phyloP scores from a whole-genome alignment of 2,113 vertebrate genomes.

The Gavialis gangeticus region DNA sequence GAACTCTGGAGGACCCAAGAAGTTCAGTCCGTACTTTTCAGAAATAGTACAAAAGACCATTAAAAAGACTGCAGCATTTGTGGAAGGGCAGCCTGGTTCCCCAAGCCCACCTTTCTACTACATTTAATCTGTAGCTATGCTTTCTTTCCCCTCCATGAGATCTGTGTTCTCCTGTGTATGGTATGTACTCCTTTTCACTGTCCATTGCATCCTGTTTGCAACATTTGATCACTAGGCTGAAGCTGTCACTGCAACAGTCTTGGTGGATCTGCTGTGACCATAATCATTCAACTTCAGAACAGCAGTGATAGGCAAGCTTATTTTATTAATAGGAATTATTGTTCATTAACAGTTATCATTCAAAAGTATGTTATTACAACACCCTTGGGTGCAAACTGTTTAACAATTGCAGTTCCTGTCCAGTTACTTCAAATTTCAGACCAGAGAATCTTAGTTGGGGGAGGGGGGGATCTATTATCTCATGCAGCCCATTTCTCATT shows the following conservation, averaged over 20 bases:
- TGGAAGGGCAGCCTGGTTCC: neutral
- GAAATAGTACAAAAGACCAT: neutral
- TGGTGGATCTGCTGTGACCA: neutral
- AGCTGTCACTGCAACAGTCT: neutral
- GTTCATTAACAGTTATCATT: constrained; percentile 5
- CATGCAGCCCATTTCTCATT: neutral
- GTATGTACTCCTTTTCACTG: neutral
- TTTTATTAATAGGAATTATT: no score
- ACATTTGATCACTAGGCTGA: neutral
- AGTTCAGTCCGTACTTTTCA: neutral
- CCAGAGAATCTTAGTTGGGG: neutral
- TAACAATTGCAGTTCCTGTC: neutral
- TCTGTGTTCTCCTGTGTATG: neutral
- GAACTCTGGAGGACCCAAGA: neutral
- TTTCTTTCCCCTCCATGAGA: neutral
- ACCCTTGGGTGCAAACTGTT: neutral
- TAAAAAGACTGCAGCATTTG: neutral
- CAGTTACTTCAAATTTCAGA: neutral
- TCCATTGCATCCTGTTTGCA: neutral
- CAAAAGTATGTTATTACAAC: neutral
- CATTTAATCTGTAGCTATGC: neutral
- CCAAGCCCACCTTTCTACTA: neutral
- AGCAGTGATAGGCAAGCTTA: no score
- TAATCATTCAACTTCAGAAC: no score
- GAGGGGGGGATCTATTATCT: neutral